Conservation (phyloP, 2,113 vertebrate species). For the Zosterops hypoxanthus region DNA sequence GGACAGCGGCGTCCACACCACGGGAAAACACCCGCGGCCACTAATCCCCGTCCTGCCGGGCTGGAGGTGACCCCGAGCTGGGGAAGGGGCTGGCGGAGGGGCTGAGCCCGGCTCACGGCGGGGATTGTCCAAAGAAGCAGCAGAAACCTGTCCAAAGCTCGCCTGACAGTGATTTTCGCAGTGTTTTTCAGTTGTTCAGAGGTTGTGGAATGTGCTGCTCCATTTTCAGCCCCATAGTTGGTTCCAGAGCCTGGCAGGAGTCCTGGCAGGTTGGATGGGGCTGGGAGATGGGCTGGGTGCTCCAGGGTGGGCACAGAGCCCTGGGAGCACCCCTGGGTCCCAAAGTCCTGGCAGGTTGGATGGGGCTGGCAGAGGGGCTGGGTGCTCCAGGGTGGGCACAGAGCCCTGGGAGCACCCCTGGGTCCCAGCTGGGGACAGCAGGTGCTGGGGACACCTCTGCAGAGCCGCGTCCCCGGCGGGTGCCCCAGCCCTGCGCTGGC, state of each 20-base stretch:
- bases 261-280: background rate
- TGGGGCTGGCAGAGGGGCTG: background rate
- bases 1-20: background rate
- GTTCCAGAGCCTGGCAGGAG: background rate
- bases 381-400: background rate
- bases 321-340: background rate
- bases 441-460: background rate
- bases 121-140: background rate
- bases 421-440: rapidly evolving
- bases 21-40: background rate
- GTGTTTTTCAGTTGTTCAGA: background rate
- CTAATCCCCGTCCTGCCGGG: background rate
- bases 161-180: rapidly evolving
- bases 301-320: background rate
- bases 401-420: background rate
- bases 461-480: background rate
- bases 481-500: conserved; percentile 19
- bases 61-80: rapidly evolving
- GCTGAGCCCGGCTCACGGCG: rapidly evolving
- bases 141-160: too few relatives aligned
- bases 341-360: background rate
- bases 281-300: background rate
- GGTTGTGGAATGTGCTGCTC: background rate
- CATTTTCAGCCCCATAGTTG: rapidly evolving
- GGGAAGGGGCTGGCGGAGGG: rapidly evolving